phyloP scores from a whole-genome alignment of 2,113 vertebrate genomes.

The Herpailurus yagouaroundi region DNA sequence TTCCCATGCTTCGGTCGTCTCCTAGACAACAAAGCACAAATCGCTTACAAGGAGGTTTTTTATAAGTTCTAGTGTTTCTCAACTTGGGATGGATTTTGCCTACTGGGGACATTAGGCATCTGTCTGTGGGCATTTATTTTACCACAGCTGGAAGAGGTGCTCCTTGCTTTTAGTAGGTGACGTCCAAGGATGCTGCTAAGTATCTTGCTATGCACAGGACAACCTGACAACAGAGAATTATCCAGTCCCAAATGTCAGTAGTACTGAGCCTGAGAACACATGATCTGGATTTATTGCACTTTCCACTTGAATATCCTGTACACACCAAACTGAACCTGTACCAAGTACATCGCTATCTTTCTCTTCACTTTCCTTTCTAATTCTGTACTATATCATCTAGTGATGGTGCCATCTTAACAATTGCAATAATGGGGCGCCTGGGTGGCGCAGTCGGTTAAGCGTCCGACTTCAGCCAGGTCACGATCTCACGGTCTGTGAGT shows the following conservation, averaged over 20 bases:
- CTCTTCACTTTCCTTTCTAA: not conserved
- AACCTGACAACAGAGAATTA: not conserved
- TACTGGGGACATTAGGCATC: not conserved
- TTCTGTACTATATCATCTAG: not conserved
- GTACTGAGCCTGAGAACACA: not conserved
- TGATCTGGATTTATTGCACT: not conserved
- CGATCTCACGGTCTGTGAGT: too few relatives aligned
- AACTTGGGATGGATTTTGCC: not conserved
- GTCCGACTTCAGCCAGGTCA: too few relatives aligned
- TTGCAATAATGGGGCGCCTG: too few relatives aligned
- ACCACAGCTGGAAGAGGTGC: fast-evolving
- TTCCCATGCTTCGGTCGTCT: not conserved
- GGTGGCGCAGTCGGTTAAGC: too few relatives aligned
- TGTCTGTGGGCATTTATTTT: not conserved
- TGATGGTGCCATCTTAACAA: not conserved
- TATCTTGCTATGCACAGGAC: not conserved
- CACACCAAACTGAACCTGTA: not conserved
- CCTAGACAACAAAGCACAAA: not conserved
- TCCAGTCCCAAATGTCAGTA: not conserved
- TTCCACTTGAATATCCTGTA: not conserved
- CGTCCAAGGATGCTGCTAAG: not conserved
- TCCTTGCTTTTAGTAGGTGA: not conserved
- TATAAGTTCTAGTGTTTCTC: not conserved
- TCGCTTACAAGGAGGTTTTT: not conserved
- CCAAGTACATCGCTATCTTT: not conserved